These are phyloP conservation scores for Tanypteryx hageni DNA, from an alignment of 2,888 invertebrate genomes.

Conservation along the genomic window DNA sequence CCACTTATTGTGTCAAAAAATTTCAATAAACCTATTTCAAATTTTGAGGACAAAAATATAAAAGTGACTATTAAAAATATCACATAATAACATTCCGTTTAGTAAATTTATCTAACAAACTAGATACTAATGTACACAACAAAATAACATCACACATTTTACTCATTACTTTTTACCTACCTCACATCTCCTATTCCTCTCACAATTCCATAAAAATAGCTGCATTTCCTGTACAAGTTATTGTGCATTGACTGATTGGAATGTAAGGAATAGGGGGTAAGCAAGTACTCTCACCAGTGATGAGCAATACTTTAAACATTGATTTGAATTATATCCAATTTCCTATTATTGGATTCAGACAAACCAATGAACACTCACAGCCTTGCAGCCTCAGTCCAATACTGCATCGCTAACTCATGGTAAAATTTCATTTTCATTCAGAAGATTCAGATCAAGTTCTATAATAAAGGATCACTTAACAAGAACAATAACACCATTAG, in stretches of 20 bases:
- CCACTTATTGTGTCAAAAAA: neutral
- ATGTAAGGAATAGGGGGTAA: conserved; percentile 56
- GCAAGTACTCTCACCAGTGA: conserved; percentile 50
- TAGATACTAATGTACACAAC: conserved; percentile 23
- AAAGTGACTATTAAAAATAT: conserved; percentile 22
- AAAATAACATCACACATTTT: conserved; percentile 48
- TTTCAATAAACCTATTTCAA: conserved; percentile 23
- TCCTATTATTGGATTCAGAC: neutral
- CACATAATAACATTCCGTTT: conserved; percentile 46
- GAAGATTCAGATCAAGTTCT: neutral
- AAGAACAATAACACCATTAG: too few species aligned
- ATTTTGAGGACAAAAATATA: neutral
- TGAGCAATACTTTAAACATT: conserved; percentile 39
- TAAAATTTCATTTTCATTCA: neutral
- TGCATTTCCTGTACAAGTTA: conserved; percentile 50
- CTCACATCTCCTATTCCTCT: conserved; percentile 28
- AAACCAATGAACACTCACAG: conserved; percentile 53
- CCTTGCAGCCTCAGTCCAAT: conserved; percentile 29
- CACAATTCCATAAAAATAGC: conserved; percentile 55
- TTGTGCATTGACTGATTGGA: conserved; percentile 62
- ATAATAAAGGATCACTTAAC: neutral
- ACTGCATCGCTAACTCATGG: conserved; percentile 25
- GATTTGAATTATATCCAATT: neutral
- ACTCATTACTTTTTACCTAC: conserved; percentile 28
- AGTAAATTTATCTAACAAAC: conserved; percentile 1